Evolutionary conservation across 2,113 vertebrate species (phyloP), one percentile per base, ranked within the genome.

Genomic region (Leucoraja erinaceus): DNA sequence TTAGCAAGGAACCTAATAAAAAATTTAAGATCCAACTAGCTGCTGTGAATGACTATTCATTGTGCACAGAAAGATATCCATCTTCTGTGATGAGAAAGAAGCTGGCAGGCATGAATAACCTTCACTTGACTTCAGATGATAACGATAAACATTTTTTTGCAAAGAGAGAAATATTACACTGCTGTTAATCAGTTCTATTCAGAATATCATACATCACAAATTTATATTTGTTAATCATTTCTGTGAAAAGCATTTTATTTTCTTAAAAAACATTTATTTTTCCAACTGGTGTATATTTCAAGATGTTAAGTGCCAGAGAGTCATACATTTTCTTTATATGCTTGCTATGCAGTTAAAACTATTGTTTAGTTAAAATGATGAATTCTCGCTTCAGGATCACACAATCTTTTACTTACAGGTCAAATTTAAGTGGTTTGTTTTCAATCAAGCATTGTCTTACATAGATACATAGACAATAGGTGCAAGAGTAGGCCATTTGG

Each of bases 101-200:
- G n/a, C 90, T 91, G 66, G 90, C 90, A 28, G 90, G 68, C 66
- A 91, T 54, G 90, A 91, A 91, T 31, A 91, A 72, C 90, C 68
- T 91, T 91, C 33, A 74, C 22, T 12, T 47, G 66, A 38, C 70
- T 91, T 47, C 68, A 28, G 63, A 38, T 91, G 68, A 70, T 54
- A 54, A 72, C 20, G 54, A 74, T 54, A 91, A 54, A 72, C 66
- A 72, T 54, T 10, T 38, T 90, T 74, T 72, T 16, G 20, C 61
- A 72, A 28, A 2, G 20, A 91, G 10, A 28, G 31, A 91, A 72
- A 74, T 28, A 47, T 91, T 54, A 54, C 2, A 72, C 31, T 25
- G 22, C 20, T 25, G 12, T 74, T 91, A 72, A 91, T 54, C 68
- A 54, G 18, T 74, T 25, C 9, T 54, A 91, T 28, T 25, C 10